phyloP scores from a whole-genome alignment of 2,888 invertebrate species.

The Hypomecis atomaria region DNA sequence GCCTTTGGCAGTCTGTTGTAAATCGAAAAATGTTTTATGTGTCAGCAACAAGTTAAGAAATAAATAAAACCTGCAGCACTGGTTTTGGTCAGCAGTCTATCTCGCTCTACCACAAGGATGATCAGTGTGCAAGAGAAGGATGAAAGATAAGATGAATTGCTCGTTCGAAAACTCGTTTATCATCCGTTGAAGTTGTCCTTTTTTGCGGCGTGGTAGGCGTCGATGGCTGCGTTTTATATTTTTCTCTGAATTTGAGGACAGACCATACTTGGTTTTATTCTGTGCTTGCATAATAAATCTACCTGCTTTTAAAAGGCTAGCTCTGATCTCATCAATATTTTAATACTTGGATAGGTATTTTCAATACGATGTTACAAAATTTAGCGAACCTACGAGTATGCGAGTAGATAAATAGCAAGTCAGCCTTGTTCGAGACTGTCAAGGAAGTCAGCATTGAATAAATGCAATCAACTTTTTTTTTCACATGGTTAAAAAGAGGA shows the following conservation, averaged over 20 bases:
- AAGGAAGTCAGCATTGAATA: too few species aligned
- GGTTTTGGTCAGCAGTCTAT: constrained; percentile 56
- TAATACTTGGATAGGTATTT: constrained; percentile 11
- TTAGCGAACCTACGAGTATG: background rate
- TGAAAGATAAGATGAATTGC: constrained; percentile 64
- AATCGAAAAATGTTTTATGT: constrained; percentile 77
- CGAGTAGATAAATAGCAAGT: too few species aligned
- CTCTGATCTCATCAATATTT: constrained; percentile 23
- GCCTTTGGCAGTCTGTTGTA: constrained; percentile 59
- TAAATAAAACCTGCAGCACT: constrained; percentile 74
- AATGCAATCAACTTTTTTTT: too few species aligned
- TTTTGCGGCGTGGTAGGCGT: constrained; percentile 74
- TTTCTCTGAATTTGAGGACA: constrained; percentile 68
- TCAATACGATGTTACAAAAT: background rate
- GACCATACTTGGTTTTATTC: constrained; percentile 42
- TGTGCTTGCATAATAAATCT: constrained; percentile 35
- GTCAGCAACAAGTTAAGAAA: constrained; percentile 79
- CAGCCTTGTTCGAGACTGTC: too few species aligned
- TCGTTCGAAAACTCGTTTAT: constrained; percentile 78
- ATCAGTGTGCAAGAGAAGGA: constrained; percentile 45
- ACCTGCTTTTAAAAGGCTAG: constrained; percentile 26
- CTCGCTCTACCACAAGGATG: constrained; percentile 46
- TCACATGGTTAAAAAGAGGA: too few species aligned
- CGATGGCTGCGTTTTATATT: constrained; percentile 69
- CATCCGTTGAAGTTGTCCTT: constrained; percentile 66